A percentile compares a stretch with the other conserved stretches of the same genome.
phyloP scores from a whole-genome alignment of 35 echinoderm and acorn worm species.

The Holothuria glaberrima region DNA sequence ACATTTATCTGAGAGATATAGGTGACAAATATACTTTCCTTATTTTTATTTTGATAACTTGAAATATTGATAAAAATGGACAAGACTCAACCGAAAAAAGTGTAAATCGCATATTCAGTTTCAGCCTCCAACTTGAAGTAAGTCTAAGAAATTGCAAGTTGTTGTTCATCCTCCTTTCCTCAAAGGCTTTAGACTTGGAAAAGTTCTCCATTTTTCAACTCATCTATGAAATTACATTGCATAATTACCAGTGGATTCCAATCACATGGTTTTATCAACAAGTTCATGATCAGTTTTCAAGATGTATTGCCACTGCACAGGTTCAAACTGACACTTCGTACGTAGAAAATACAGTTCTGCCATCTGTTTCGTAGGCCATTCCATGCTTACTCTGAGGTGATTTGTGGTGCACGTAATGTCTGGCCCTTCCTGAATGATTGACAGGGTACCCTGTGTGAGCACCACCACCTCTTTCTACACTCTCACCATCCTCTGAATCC shows the following conservation, averaged over 20 bases:
- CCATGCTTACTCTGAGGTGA: slow-evolving; percentile 25
- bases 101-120: too few species aligned
- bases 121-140: too few species aligned
- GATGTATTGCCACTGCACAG: too few species aligned
- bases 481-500: slow-evolving; percentile 56
- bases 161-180: too few species aligned
- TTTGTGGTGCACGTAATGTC: slow-evolving; percentile 52
- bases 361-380: slow-evolving; percentile 43
- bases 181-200: too few species aligned
- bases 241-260: background rate
- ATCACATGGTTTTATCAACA: background rate
- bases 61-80: too few species aligned
- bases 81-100: too few species aligned
- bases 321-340: slow-evolving; percentile 88
- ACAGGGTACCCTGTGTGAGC: slow-evolving; percentile 21
- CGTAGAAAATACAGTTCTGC: slow-evolving; percentile 67
- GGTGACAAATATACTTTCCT: too few species aligned
- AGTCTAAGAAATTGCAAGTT: too few species aligned
- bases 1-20: too few species aligned
- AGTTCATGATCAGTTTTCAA: too few species aligned
- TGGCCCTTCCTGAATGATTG: slow-evolving; percentile 24
- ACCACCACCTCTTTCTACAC: slow-evolving; percentile 47
- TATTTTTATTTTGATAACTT: too few species aligned
- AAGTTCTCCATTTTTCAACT: background rate
- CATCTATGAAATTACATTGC: background rate